Evolutionary conservation across 2,888 invertebrate species (phyloP).

Genomic region (Rhingia campestris): DNA sequence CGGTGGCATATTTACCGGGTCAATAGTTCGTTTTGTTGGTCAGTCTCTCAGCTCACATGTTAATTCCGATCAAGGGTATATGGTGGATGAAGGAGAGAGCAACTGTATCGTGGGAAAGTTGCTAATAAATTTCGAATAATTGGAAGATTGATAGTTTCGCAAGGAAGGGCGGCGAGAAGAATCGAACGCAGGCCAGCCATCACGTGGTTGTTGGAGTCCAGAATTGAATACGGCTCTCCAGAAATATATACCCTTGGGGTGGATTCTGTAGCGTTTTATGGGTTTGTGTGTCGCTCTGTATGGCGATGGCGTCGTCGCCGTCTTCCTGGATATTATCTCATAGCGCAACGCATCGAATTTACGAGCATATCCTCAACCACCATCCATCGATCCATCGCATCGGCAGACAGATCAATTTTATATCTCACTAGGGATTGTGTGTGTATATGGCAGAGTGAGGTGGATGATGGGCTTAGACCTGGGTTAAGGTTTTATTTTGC

Average conservation of each 20-base stretch:
- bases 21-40: constrained; percentile 57
- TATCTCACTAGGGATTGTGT: neutral
- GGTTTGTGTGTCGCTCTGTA: constrained; percentile 53
- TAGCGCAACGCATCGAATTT: constrained; percentile 42
- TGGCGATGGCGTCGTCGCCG: constrained; percentile 35
- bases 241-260: constrained; percentile 51
- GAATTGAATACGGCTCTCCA: constrained; percentile 32
- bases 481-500: constrained; percentile 45
- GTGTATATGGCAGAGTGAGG: neutral
- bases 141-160: constrained; percentile 70
- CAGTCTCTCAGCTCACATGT: constrained; percentile 28
- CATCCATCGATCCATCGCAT: constrained; percentile 4
- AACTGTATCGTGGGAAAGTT: constrained; percentile 81
- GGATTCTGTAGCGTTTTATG: constrained; percentile 43
- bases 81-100: neutral
- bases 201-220: constrained; percentile 6
- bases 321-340: constrained; percentile 63
- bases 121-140: constrained; percentile 79
- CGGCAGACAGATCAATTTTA: constrained; percentile 42
- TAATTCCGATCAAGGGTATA: constrained; percentile 41
- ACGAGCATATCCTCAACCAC: constrained; percentile 3
- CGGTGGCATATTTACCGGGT: constrained; percentile 55
- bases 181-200: constrained; percentile 12
- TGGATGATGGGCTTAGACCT: constrained; percentile 25
- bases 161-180: constrained; percentile 51